Percentiles rank a stretch among this genome's conserved stretches.
phyloP scores from a whole-genome alignment of 1,140 invertebrate genomes.

The Leptestheria dahalacensis region DNA sequence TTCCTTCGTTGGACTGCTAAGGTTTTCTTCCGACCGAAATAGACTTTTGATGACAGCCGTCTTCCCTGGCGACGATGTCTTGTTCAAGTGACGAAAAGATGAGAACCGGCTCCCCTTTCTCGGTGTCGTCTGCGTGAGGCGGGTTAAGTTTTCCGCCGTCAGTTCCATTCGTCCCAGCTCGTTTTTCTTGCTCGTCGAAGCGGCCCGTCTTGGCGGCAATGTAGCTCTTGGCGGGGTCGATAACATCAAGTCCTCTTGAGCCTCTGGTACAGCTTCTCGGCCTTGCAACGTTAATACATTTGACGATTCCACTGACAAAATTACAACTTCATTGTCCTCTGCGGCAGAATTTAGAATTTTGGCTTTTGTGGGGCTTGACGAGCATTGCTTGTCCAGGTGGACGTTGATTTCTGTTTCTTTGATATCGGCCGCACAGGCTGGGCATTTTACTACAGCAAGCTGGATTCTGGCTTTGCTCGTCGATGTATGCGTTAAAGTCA shows the following conservation, averaged over 20 bases:
- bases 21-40: neutral
- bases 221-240: too few species aligned
- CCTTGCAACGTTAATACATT: too few species aligned
- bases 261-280: too few species aligned
- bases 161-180: neutral
- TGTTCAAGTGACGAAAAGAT: neutral
- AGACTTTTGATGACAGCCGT: neutral
- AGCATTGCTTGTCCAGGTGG: constrained; percentile 1
- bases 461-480: neutral
- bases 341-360: neutral
- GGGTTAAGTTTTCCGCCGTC: neutral
- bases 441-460: neutral
- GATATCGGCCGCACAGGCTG: neutral
- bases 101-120: neutral
- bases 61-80: neutral
- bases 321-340: neutral
- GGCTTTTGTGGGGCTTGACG: neutral
- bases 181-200: neutral
- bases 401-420: neutral
- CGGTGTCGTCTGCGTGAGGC: neutral
- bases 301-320: too few species aligned
- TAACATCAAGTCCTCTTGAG: too few species aligned
- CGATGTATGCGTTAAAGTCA: neutral
- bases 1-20: neutral
- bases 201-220: neutral